Evolutionary conservation across 2,888 invertebrate genomes (phyloP).

Genomic region (Diloba caeruleocephala): DNA sequence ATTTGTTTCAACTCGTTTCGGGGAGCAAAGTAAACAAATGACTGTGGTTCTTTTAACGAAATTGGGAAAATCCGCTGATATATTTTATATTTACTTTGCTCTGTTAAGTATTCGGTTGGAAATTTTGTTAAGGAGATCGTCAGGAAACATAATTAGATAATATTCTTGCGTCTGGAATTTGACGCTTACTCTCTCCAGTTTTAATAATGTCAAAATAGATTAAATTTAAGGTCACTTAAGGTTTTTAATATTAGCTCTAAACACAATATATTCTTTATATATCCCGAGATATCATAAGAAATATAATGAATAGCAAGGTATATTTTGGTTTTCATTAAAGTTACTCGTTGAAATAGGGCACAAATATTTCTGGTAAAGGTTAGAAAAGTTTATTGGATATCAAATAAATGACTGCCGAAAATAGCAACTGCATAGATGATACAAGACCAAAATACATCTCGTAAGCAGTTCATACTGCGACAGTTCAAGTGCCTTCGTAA

Average conservation of each 20-base stretch:
- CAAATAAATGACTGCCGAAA: conserved; percentile 23
- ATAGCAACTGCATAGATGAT: conserved; percentile 9
- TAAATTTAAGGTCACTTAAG: neutral
- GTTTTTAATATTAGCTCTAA: neutral
- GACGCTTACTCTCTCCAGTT: neutral
- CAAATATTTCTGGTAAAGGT: neutral
- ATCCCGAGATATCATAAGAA: too few species aligned
- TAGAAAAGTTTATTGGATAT: conserved; percentile 16
- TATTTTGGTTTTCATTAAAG: too few species aligned
- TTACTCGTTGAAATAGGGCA: neutral
- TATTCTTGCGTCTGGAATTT: neutral
- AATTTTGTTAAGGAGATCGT: conserved; percentile 1
- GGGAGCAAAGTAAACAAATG: conserved; percentile 72
- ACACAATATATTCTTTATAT: too few species aligned
- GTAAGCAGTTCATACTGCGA: too few species aligned
- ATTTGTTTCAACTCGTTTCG: conserved; percentile 76
- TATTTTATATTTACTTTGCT: conserved; percentile 36
- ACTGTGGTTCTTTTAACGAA: conserved; percentile 76
- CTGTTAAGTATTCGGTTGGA: conserved; percentile 25
- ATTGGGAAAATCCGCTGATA: conserved; percentile 66
- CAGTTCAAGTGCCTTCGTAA: too few species aligned
- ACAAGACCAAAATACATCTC: neutral
- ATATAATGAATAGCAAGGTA: too few species aligned
- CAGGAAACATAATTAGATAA: conserved; percentile 3
- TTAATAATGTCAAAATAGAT: neutral